A percentile compares a stretch with the other conserved stretches of the same genome.
These are phyloP conservation scores for Bembecia ichneumoniformis DNA, from an alignment of 2,888 invertebrate genomes.

Conservation along the genomic window DNA sequence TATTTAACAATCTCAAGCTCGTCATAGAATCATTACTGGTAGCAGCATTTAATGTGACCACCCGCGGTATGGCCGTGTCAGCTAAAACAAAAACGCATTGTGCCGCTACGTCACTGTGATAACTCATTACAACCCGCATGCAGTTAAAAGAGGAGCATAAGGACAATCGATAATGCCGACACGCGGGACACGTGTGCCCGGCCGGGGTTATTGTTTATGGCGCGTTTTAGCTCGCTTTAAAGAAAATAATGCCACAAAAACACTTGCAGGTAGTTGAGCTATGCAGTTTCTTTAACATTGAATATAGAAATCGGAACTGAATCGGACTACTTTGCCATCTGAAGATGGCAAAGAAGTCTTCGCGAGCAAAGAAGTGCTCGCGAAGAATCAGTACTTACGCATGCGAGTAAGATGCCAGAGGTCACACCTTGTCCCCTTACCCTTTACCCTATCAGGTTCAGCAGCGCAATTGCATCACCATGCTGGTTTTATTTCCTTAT, in stretches of 20 bases:
- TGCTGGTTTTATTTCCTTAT: too few relatives aligned
- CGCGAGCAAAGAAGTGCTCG: too few relatives aligned
- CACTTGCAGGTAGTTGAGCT: neutral
- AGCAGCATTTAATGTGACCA: neutral
- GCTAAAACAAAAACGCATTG: constrained; percentile 14
- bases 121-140: constrained; percentile 61
- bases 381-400: too few relatives aligned
- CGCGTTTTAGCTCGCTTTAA: constrained; percentile 4
- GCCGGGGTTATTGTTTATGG: constrained; percentile 38
- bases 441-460: too few relatives aligned
- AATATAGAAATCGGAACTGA: neutral
- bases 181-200: constrained; percentile 50
- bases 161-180: constrained; percentile 61
- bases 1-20: too few relatives aligned
- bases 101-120: constrained; percentile 49
- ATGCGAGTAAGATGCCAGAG: too few relatives aligned
- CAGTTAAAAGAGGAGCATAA: constrained; percentile 40
- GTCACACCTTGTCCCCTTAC: too few relatives aligned
- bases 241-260: neutral
- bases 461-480: too few relatives aligned
- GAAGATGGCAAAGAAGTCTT: too few relatives aligned
- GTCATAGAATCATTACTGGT: too few relatives aligned
- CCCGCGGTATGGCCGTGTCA: constrained; percentile 5
- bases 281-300: neutral
- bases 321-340: too few relatives aligned